Conservation (phyloP, 2,113 vertebrate species). For the Paramormyrops kingsleyae region DNA sequence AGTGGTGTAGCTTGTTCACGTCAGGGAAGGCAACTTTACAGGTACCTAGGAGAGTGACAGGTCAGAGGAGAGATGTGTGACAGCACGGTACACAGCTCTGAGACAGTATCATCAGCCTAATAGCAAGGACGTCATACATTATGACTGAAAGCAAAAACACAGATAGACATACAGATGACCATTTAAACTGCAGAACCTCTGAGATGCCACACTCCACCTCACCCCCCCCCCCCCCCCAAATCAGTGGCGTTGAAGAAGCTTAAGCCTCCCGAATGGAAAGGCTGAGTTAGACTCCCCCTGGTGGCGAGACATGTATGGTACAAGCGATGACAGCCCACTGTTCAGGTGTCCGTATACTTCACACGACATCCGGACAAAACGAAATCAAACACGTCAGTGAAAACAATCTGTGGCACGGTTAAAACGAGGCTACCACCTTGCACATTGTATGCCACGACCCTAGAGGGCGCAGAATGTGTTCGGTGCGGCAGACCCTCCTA, state of each 20-base stretch:
- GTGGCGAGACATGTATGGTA: not conserved
- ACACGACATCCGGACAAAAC: not conserved
- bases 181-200: not conserved
- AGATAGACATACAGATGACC: not conserved
- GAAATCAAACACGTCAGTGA: not conserved
- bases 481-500: not conserved
- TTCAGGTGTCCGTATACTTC: not conserved
- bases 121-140: not conserved
- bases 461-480: not conserved
- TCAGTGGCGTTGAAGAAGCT: not conserved
- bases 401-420: not conserved
- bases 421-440: not conserved
- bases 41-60: slow-evolving; percentile 66
- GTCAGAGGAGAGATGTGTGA: not conserved
- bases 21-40: slow-evolving; percentile 92
- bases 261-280: not conserved
- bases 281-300: slow-evolving; percentile 6
- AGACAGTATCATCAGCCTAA: not conserved
- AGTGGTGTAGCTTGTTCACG: slow-evolving; percentile 88
- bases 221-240: not conserved
- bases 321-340: not conserved
- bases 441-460: not conserved
- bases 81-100: not conserved
- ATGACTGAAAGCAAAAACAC: not conserved
- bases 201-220: not conserved